Evolutionary conservation across 2,797 vertebrate species (phyloP).

Genomic region (Apodemus agrarius): DNA sequence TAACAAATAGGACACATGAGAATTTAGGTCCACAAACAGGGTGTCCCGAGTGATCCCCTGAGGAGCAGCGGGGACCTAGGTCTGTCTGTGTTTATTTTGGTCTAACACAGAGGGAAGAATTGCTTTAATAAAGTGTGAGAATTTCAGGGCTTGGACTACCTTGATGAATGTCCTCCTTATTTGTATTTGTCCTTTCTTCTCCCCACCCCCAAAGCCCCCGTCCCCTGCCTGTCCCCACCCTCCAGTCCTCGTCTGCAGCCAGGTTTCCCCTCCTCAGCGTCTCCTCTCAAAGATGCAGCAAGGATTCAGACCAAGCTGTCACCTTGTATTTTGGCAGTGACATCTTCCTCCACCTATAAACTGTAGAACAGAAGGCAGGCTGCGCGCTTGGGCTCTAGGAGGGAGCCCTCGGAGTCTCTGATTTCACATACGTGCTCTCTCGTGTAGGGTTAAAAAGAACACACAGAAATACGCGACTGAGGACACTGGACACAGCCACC

Average conservation of each 20-base stretch:
- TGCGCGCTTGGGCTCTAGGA: background rate
- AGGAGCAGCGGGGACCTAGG: too few species aligned
- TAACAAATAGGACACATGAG: background rate
- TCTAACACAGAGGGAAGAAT: background rate
- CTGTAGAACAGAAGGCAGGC: background rate
- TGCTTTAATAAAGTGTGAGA: background rate
- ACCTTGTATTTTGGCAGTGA: background rate
- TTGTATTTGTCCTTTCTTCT: background rate
- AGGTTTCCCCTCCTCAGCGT: background rate
- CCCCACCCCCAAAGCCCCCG: too few species aligned
- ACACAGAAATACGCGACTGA: background rate
- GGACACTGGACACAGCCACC: background rate
- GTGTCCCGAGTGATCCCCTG: background rate
- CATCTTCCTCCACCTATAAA: background rate
- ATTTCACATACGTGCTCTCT: background rate
- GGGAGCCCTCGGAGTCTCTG: background rate
- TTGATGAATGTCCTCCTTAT: background rate
- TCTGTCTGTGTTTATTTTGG: too few species aligned
- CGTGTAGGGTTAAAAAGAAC: background rate
- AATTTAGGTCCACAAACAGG: background rate
- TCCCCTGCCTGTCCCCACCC: too few species aligned
- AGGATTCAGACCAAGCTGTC: background rate
- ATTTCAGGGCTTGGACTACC: background rate
- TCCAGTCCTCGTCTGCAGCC: background rate
- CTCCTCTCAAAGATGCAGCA: background rate